Evolutionary conservation across 2,888 invertebrate species (phyloP).

Genomic region (Melinaea marsaeus): DNA sequence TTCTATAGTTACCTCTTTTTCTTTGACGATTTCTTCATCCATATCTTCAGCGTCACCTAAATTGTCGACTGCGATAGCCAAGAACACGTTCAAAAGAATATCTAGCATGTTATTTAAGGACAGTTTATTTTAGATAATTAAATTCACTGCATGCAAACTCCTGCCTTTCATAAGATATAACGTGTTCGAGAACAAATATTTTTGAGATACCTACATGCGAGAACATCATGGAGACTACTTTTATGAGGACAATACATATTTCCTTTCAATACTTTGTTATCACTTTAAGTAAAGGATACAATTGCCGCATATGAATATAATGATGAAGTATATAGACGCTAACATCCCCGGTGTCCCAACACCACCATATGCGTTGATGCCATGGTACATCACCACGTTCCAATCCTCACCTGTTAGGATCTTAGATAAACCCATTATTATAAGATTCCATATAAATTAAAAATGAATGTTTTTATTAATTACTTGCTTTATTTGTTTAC

Average conservation of each 20-base stretch:
- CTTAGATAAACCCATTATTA: conserved; percentile 65
- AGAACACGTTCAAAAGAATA: conserved; percentile 99
- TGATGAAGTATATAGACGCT: conserved; percentile 98
- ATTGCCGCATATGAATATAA: conserved; percentile 99
- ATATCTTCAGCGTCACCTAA: conserved; percentile 99
- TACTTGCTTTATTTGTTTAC: conserved; percentile 65
- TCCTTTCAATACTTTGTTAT: too few species aligned
- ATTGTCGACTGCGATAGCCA: conserved; percentile 99
- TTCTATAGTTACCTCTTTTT: conserved; percentile 80
- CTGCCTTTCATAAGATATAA: too few species aligned
- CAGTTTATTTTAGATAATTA: conserved; percentile 14
- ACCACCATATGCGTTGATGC: conserved; percentile 97
- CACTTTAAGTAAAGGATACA: conserved; percentile 84
- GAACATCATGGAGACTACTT: too few species aligned
- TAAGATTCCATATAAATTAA: background rate
- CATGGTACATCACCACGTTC: conserved; percentile 99
- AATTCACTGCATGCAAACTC: background rate
- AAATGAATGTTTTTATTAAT: background rate
- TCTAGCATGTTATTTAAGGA: conserved; percentile 74
- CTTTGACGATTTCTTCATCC: conserved; percentile 91
- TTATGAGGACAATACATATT: too few species aligned
- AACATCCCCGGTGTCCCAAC: conserved; percentile 94
- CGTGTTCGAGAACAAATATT: too few species aligned
- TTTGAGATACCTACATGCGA: too few species aligned
- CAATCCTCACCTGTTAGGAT: conserved; percentile 99